phyloP scores from a whole-genome alignment of 2,888 invertebrate genomes.

The Malacosoma neustria region DNA sequence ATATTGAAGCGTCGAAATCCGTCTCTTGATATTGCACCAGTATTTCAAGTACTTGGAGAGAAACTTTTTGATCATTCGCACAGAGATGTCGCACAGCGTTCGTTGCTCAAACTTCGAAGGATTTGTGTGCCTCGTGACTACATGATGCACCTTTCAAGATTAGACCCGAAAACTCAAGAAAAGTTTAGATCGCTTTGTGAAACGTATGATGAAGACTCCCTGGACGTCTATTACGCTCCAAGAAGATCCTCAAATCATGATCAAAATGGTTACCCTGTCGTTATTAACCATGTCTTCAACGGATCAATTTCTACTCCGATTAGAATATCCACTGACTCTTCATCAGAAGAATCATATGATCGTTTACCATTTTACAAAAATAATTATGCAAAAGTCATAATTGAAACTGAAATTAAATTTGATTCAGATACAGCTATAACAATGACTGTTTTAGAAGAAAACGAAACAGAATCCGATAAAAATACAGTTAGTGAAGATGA shows the following conservation, averaged over 20 bases:
- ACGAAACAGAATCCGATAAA: slow-evolving; percentile 60
- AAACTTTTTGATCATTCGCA: slow-evolving; percentile 69
- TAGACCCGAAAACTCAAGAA: slow-evolving; percentile 64
- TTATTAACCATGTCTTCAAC: slow-evolving; percentile 51
- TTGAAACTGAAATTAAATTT: slow-evolving; percentile 89
- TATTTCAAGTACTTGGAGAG: slow-evolving; percentile 69
- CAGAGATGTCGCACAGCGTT: slow-evolving; percentile 82
- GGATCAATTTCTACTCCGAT: slow-evolving; percentile 36
- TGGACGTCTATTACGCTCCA: slow-evolving; percentile 62
- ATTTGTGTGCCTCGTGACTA: slow-evolving; percentile 80
- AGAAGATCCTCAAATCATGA: slow-evolving; percentile 38
- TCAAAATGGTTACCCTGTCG: slow-evolving; percentile 37
- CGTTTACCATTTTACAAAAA: slow-evolving; percentile 46
- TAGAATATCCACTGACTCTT: slow-evolving; percentile 52
- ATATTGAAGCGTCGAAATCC: slow-evolving; percentile 67
- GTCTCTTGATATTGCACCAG: slow-evolving; percentile 61
- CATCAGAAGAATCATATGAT: slow-evolving; percentile 78
- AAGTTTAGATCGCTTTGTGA: slow-evolving; percentile 61
- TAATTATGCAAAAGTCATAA: slow-evolving; percentile 79
- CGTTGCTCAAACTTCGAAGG: slow-evolving; percentile 81
- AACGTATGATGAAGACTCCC: slow-evolving; percentile 60
- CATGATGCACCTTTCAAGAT: slow-evolving; percentile 64
- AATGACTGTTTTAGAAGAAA: slow-evolving; percentile 88
- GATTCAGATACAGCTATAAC: slow-evolving; percentile 87
- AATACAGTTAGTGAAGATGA: slow-evolving; percentile 61